Evolutionary conservation across 1,140 invertebrate genomes (phyloP), one percentile per base, ranked within the genome.

Genomic region (Drosophila pectinifera): DNA sequence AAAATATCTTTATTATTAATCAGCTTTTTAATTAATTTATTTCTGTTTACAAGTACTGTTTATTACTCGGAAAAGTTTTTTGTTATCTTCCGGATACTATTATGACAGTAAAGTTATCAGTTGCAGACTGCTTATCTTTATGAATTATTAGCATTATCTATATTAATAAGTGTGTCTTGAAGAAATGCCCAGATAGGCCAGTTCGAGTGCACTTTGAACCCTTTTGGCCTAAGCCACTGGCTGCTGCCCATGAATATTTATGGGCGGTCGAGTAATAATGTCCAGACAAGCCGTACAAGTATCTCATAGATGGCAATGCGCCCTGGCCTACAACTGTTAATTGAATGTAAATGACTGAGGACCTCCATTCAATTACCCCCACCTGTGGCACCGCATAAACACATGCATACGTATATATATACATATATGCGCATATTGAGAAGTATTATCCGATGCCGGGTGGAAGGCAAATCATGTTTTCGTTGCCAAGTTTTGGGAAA

Each of bases 261-360:
- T 70, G 42, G 65, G 20, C 39, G 42, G 13, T 20, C 26, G 20
- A 13, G 16, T 46, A 70, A 39, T 56, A 70, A 38, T 70, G 51
- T 43, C 43, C 57, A 55, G 67, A 41, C 68, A 48, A 26, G 31
- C 36, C 16, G 22, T 28, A 31, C 73, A 41, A 76, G 59, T 61
- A 82, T 61, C 74, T 82, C 63, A 78, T 59, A 58, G 64, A 67
- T 82, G 64, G 36, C 41, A 53, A 51, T 80, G 65, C 36, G 43
- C 42, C 49, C 26, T 39, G 64, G 57, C 73, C 75, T 77, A 79
- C 75, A 88, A 86, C 79, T 86, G 82, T 83, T 86, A 86, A 86
- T 86, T 86, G 82, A 86, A 88, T 88, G 79, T 88, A 86, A 86
- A 88, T 79, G 83, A 76, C 59, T 79, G 58, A 56, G 62, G 61